These are phyloP conservation scores for Epizoanthus ramosus DNA, from an alignment of 92 coral and sea anemone species.

Conservation along the genomic window DNA sequence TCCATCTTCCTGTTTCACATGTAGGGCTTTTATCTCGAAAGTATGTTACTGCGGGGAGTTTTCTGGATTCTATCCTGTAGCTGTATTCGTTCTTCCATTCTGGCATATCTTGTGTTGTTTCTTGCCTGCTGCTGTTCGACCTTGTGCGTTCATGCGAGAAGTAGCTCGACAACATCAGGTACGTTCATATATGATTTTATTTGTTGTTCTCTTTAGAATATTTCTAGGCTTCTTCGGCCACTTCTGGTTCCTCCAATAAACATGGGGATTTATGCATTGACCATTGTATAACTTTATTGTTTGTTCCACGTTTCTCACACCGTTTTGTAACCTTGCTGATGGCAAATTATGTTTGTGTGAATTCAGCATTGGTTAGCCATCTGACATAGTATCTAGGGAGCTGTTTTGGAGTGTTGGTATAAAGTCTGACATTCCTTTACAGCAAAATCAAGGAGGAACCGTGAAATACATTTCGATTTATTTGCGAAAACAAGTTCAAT, in stretches of 20 bases:
- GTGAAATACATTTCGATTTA: background rate
- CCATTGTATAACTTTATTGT: background rate
- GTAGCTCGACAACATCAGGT: conserved; percentile 21
- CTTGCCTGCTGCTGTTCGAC: background rate
- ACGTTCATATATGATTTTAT: conserved; percentile 15
- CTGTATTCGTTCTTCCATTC: conserved; percentile 12
- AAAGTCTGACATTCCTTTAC: background rate
- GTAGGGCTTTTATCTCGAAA: conserved; percentile 31
- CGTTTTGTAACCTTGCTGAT: background rate
- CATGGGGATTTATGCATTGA: background rate
- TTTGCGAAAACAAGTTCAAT: background rate
- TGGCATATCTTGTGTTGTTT: background rate
- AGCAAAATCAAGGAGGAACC: background rate
- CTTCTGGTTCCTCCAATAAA: background rate
- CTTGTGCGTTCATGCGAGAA: conserved; percentile 39
- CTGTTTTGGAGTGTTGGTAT: background rate
- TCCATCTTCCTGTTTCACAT: background rate
- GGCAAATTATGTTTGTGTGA: background rate
- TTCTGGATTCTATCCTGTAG: conserved; percentile 14
- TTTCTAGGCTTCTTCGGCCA: background rate
- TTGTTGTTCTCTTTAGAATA: background rate
- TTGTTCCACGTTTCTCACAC: background rate
- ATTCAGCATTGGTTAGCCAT: background rate
- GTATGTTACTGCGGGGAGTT: conserved; percentile 22
- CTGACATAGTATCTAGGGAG: background rate